phyloP scores from a whole-genome alignment of 2,888 invertebrate genomes.

The Drosophila borborema region DNA sequence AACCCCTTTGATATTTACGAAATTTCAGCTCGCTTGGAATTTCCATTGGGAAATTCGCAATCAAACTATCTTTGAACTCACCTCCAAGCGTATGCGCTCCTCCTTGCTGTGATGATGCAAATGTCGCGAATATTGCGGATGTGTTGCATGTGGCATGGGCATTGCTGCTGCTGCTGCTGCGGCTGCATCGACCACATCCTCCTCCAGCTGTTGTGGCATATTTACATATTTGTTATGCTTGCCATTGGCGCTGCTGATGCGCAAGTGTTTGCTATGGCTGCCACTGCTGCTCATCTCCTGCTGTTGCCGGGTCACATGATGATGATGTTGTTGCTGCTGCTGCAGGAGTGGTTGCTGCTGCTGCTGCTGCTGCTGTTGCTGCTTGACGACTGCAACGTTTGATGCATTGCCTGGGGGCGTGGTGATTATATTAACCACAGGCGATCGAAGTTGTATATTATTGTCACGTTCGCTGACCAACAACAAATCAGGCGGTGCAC shows the following conservation, averaged over 20 bases:
- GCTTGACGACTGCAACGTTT: constrained; percentile 51
- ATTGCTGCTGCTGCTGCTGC: constrained; percentile 58
- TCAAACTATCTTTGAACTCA: constrained; percentile 60
- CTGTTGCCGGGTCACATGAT: constrained; percentile 49
- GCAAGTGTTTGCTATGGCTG: constrained; percentile 75
- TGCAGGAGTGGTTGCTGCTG: constrained; percentile 35
- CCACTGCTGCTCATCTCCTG: constrained; percentile 66
- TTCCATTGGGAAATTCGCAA: constrained; percentile 1
- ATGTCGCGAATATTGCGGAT: constrained; percentile 62
- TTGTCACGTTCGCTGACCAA: constrained; percentile 87
- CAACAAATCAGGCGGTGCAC: constrained; percentile 88
- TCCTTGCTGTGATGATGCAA: constrained; percentile 70
- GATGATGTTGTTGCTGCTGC: constrained; percentile 52
- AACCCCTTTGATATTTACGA: neutral
- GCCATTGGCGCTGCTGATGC: constrained; percentile 68
- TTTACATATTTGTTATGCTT: constrained; percentile 69
- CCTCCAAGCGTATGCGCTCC: constrained; percentile 84
- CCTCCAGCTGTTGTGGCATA: constrained; percentile 58
- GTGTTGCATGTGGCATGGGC: constrained; percentile 51
- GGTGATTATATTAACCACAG: constrained; percentile 83
- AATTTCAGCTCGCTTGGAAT: neutral
- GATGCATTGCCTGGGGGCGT: constrained; percentile 75
- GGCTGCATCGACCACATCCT: constrained; percentile 66
- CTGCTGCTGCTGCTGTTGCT: constrained; percentile 40
- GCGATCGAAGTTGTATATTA: constrained; percentile 83